phyloP scores from a whole-genome alignment of 2,888 invertebrate genomes.

The Drepana falcataria region DNA sequence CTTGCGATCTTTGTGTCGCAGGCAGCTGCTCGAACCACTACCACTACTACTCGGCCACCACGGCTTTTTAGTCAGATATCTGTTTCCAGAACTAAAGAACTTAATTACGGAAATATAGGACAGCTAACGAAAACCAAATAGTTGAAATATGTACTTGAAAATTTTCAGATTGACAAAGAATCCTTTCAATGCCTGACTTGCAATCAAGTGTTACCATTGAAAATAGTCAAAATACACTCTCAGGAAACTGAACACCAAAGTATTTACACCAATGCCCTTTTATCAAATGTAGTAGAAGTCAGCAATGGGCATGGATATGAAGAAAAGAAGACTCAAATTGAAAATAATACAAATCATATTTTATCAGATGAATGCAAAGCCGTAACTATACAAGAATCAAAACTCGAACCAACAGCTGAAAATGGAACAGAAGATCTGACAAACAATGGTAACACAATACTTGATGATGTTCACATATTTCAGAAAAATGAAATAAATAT shows the following conservation, averaged over 20 bases:
- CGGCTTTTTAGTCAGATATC: no score
- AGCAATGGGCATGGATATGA: no score
- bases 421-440: background rate
- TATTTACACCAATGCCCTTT: conserved; percentile 8
- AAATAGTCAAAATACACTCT: conserved; percentile 26
- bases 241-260: conserved; percentile 26
- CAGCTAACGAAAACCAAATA: background rate
- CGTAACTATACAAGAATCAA: conserved; percentile 1
- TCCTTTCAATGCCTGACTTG: conserved; percentile 43
- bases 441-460: conserved; percentile 8
- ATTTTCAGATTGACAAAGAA: conserved; percentile 35
- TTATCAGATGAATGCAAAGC: background rate
- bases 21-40: no score
- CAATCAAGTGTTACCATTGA: conserved; percentile 24
- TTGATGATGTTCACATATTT: conserved; percentile 17
- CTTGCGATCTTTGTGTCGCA: no score
- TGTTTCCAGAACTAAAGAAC: no score
- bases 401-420: background rate
- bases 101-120: no score
- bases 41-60: no score
- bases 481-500: conserved; percentile 24
- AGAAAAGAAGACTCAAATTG: no score
- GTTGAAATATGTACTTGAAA: background rate
- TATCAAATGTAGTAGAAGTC: background rate
- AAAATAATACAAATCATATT: background rate